A percentile compares a stretch with the other conserved stretches of the same genome.
Conservation (phyloP, 2,113 vertebrate species). For the Turnix velox region DNA sequence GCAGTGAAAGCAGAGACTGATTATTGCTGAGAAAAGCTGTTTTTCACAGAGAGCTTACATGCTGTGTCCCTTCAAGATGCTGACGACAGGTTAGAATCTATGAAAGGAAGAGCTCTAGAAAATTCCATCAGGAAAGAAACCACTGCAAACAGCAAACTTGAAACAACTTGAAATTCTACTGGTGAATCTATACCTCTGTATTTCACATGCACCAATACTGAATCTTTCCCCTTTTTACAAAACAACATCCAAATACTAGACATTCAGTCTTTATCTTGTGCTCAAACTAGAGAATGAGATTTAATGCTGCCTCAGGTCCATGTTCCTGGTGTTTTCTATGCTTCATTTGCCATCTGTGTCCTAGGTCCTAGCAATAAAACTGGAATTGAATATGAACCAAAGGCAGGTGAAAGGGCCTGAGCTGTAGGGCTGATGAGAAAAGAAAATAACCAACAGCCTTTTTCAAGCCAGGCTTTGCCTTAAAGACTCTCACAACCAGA, state of each 20-base stretch:
- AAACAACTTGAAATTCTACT: not conserved
- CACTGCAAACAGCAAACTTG: not conserved
- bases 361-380: not conserved
- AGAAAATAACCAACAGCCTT: not conserved
- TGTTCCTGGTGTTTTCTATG: not conserved
- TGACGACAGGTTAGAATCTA: not conserved
- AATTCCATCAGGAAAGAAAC: not conserved
- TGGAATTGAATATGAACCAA: not conserved
- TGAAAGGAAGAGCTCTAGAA: not conserved
- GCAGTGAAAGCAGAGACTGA: not conserved
- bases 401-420: not conserved
- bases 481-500: not conserved
- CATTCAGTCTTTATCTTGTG: not conserved
- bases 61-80: not conserved
- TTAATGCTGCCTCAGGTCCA: not conserved
- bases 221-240: not conserved
- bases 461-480: not conserved
- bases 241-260: not conserved
- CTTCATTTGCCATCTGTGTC: not conserved
- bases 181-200: not conserved
- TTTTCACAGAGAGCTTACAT: not conserved
- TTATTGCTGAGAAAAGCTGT: not conserved
- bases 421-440: not conserved
- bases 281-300: not conserved
- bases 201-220: not conserved